Percentiles rank a stretch among this genome's conserved stretches.
Conservation (phyloP, 1,140 invertebrate genomes). For the Thaumetopoea pityocampa region DNA sequence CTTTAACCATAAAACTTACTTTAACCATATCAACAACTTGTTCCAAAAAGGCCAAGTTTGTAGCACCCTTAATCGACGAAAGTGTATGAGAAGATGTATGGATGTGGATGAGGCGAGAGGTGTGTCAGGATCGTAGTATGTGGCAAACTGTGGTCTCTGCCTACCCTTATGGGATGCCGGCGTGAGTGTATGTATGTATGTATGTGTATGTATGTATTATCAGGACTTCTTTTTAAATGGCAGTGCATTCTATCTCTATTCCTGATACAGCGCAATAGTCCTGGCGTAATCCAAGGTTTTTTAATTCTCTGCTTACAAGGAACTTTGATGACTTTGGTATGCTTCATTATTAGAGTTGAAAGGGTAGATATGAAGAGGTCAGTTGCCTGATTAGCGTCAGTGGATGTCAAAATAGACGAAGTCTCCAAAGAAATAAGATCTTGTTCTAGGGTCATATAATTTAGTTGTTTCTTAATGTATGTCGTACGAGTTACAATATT, state of each 20-base stretch:
- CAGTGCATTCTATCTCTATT: neutral
- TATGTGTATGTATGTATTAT: too few relatives aligned
- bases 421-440: too few relatives aligned
- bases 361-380: neutral
- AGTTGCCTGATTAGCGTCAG: neutral
- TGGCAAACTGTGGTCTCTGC: too few relatives aligned
- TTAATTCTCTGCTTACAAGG: neutral
- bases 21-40: too few relatives aligned
- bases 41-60: too few relatives aligned
- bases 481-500: neutral
- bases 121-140: too few relatives aligned
- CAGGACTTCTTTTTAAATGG: neutral
- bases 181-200: too few relatives aligned
- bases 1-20: too few relatives aligned
- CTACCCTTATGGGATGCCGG: too few relatives aligned
- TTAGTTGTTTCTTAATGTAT: neutral
- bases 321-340: neutral
- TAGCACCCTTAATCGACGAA: too few relatives aligned
- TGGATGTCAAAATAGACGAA: neutral
- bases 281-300: constrained; percentile 2
- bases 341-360: neutral
- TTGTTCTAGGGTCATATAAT: neutral
- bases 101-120: too few relatives aligned
- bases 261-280: neutral
- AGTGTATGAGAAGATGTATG: too few relatives aligned